Evolutionary conservation across 1,140 invertebrate genomes (phyloP).

Genomic region (Tetramorium alpestre): DNA sequence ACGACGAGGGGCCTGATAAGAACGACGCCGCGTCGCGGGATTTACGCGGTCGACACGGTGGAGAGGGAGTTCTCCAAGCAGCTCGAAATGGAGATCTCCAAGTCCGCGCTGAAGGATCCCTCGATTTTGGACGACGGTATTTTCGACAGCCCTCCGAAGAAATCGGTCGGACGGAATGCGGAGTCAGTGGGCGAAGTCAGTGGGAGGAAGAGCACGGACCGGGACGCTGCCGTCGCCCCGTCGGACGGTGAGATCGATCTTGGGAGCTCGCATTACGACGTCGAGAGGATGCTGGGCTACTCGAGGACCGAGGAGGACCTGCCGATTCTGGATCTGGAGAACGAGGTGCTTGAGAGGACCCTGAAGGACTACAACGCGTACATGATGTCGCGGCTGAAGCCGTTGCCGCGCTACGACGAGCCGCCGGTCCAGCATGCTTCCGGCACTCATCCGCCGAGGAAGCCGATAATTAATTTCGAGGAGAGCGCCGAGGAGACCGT

Average conservation of each 20-base stretch:
- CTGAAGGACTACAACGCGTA: slow-evolving; percentile 81
- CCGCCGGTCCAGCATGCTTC: neutral
- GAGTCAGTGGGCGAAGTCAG: neutral
- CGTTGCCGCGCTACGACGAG: slow-evolving; percentile 30
- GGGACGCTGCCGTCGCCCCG: neutral
- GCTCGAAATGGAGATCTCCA: slow-evolving; percentile 76
- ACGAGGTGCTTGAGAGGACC: slow-evolving; percentile 79
- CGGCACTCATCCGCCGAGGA: slow-evolving; percentile 47
- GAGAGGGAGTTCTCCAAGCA: slow-evolving; percentile 78
- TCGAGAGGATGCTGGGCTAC: slow-evolving; percentile 81
- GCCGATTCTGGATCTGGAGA: slow-evolving; percentile 79
- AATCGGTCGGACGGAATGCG: neutral
- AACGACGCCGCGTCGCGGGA: slow-evolving; percentile 49
- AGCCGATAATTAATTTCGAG: slow-evolving; percentile 68
- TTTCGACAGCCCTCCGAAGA: slow-evolving; percentile 54
- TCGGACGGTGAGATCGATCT: neutral
- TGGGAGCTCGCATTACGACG: slow-evolving; percentile 69
- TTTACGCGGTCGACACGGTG: slow-evolving; percentile 68
- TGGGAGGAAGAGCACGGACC: neutral
- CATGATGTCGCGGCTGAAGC: slow-evolving; percentile 74
- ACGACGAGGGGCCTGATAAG: neutral
- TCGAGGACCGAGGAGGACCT: slow-evolving; percentile 78
- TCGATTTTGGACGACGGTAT: slow-evolving; percentile 67
- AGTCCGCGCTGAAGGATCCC: slow-evolving; percentile 62
- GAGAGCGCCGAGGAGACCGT: slow-evolving; percentile 6